These are phyloP conservation scores for Zaprionus bogoriensis DNA, from an alignment of 2,888 invertebrate genomes.

Conservation along the genomic window DNA sequence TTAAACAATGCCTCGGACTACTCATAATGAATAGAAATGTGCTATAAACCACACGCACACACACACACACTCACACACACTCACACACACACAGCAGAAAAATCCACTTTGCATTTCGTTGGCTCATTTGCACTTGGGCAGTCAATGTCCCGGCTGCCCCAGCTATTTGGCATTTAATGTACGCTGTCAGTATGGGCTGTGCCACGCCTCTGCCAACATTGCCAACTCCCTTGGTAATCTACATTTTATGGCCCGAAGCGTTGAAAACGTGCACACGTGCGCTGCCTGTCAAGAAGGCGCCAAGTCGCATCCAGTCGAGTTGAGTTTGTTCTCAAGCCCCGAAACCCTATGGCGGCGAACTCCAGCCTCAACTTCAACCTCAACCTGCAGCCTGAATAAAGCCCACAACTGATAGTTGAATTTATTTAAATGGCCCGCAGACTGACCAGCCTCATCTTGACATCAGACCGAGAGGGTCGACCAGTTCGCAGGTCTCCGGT, in stretches of 20 bases:
- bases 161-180: conserved; percentile 51
- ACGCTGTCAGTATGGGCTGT: conserved; percentile 29
- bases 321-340: neutral
- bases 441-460: conserved; percentile 21
- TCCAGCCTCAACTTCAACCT: neutral
- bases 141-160: conserved; percentile 29
- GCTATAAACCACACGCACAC: conserved; percentile 57
- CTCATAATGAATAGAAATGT: conserved; percentile 76
- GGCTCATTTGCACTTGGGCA: conserved; percentile 68
- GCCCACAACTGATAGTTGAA: conserved; percentile 50
- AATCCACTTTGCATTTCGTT: conserved; percentile 54
- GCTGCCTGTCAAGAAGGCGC: conserved; percentile 53
- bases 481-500: neutral
- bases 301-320: conserved; percentile 1
- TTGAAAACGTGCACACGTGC: conserved; percentile 64
- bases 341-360: neutral
- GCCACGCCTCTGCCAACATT: neutral
- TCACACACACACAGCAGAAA: conserved; percentile 1
- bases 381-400: neutral
- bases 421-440: conserved; percentile 65
- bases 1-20: conserved; percentile 57
- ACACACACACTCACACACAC: neutral
- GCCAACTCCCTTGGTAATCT: conserved; percentile 53
- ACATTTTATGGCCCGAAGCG: conserved; percentile 64
- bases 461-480: neutral